phyloP scores from a whole-genome alignment of 92 coral and sea anemone species.

The Umimayanthus kanabou region DNA sequence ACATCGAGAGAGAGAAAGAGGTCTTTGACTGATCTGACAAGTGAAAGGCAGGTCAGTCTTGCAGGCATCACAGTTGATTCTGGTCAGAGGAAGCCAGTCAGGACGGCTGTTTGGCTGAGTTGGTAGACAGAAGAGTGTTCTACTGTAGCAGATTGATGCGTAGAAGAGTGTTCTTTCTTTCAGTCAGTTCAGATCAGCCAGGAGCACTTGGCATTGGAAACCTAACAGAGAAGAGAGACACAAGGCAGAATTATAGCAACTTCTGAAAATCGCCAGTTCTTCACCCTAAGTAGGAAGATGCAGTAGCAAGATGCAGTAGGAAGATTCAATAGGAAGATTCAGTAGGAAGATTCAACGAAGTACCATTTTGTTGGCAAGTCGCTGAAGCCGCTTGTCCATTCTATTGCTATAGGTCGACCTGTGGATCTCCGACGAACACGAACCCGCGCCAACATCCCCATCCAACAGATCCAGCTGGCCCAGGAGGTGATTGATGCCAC shows the following conservation, averaged over 20 bases:
- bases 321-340: background rate
- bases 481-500: constrained; percentile 56
- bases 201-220: background rate
- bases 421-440: constrained; percentile 87
- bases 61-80: no score
- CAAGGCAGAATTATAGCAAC: background rate
- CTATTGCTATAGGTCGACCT: constrained; percentile 75
- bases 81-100: no score
- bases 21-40: no score
- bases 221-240: background rate
- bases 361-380: background rate
- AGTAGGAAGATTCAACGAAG: background rate
- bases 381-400: background rate
- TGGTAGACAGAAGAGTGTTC: background rate
- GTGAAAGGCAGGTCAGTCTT: no score
- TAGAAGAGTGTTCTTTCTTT: no score
- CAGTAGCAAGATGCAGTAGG: background rate
- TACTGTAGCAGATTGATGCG: background rate
- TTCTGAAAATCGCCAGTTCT: background rate
- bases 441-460: constrained; percentile 96
- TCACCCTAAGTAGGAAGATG: background rate
- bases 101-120: no score
- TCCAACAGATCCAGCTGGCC: constrained; percentile 80
- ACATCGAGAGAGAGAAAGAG: no score
- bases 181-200: background rate